Base-by-base conservation (phyloP, 2,113 vertebrate genomes). In the Perognathus longimembris region DNA sequence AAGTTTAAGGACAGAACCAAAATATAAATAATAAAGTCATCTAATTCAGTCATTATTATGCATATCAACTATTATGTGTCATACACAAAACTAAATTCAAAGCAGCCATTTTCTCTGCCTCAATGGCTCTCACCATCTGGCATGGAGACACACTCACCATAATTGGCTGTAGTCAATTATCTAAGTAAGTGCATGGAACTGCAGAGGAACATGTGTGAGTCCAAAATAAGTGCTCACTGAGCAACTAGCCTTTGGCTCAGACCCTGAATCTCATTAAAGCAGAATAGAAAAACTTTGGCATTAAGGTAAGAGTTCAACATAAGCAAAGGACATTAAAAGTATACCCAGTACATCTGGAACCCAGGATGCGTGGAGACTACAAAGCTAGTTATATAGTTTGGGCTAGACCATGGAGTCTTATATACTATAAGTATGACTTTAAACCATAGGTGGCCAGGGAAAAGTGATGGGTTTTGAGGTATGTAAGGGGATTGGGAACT, bases 1-100 rank as follows among this genome's bases (percentile, higher is more conserved):
- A 32, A 57, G 36, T 59, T 91, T 82, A 80, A 89, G 63, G 21
- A 79, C 69, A 80, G 59, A 85, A 63, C 22, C 14, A 81, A 78
- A 38, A 88, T 45, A 81, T 34, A 70, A 67, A 80, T 57, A 64
- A 79, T 54, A 3, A 80, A 38, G 4, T 20, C 59, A 75, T 21
- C 67, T 24, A 76, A 64, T 71, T 83, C 54, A 80, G 71, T 71
- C 67, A 76, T 50, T 38, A 67, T 9, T 66, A 42, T 45, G 45
- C 45, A 45, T 45, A 73, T 70, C 63, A 59, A 18, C 34, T 21
- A 26, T 42, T 57, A 20, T 4, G 1, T 50, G 64, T 54, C 3
- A 54, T 17, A 22, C 9, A 30, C 67, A 36, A 45, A 57, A 32
- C 17, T 32, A 77, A 70, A 73, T 77, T 80, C 21, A 6, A 88